phyloP scores from a whole-genome alignment of 1,140 invertebrate species.

The Eciton burchellii region DNA sequence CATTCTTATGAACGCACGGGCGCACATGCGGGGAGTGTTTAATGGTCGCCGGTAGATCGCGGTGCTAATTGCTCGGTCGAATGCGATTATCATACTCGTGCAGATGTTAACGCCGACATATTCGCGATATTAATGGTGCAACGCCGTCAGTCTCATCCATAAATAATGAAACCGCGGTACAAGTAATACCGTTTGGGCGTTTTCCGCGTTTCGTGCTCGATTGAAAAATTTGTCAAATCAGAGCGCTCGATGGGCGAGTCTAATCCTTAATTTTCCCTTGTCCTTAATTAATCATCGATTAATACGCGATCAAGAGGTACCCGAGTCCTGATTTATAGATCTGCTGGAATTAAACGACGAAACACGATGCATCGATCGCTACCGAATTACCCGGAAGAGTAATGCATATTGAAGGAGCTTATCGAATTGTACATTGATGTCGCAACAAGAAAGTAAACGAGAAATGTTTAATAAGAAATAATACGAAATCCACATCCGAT shows the following conservation, averaged over 20 bases:
- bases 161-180: background rate
- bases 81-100: conserved; percentile 52
- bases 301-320: conserved; percentile 5
- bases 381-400: conserved; percentile 11
- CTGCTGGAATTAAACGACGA: background rate
- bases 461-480: conserved; percentile 26
- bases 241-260: no score
- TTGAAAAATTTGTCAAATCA: no score
- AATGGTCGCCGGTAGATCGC: conserved; percentile 51
- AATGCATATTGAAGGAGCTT: conserved; percentile 37
- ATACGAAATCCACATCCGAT: conserved; percentile 23
- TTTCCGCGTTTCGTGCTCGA: no score
- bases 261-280: background rate
- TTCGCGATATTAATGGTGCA: conserved; percentile 25
- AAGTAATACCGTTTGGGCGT: background rate
- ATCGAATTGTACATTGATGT: conserved; percentile 45
- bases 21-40: conserved; percentile 58
- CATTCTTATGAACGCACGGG: conserved; percentile 7
- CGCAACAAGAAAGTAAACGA: conserved; percentile 3
- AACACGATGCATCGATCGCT: conserved; percentile 34
- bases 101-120: conserved; percentile 59
- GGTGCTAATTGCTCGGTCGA: conserved; percentile 74
- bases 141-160: conserved; percentile 2
- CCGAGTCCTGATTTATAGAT: background rate
- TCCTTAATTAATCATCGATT: background rate